Evolutionary conservation across 2,797 vertebrate genomes (phyloP).

Genomic region (Tapera naevia): DNA sequence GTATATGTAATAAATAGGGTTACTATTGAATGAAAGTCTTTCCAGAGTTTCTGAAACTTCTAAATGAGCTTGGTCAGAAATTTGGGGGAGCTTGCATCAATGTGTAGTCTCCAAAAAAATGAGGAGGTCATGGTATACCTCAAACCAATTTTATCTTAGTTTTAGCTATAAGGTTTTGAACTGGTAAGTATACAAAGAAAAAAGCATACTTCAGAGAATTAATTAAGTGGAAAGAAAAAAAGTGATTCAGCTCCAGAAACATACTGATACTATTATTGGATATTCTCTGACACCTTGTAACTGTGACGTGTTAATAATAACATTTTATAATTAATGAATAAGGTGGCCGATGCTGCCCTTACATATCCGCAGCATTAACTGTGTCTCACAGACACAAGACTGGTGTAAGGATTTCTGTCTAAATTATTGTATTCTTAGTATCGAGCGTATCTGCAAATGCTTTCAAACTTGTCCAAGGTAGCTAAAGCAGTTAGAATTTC

Average conservation of each 20-base stretch:
- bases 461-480: slow-evolving; percentile 45
- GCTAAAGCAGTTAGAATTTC: slow-evolving; percentile 65
- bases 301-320: background rate
- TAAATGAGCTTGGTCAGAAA: background rate
- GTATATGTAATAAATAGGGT: background rate
- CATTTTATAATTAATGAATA: background rate
- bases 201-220: background rate
- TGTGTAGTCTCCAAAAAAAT: background rate
- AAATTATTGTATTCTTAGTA: background rate
- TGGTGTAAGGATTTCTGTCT: background rate
- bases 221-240: background rate
- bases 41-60: background rate
- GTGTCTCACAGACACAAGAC: background rate
- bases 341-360: background rate
- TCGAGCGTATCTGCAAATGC: background rate
- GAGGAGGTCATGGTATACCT: fast-evolving
- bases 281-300: background rate
- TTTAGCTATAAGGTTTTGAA: background rate
- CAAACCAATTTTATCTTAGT: background rate
- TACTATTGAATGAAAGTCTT: background rate
- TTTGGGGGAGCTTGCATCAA: background rate
- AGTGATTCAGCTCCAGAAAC: background rate
- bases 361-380: background rate
- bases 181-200: background rate
- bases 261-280: background rate